Conservation (phyloP, 2,113 vertebrate species). For the Carlito syrichta region DNA sequence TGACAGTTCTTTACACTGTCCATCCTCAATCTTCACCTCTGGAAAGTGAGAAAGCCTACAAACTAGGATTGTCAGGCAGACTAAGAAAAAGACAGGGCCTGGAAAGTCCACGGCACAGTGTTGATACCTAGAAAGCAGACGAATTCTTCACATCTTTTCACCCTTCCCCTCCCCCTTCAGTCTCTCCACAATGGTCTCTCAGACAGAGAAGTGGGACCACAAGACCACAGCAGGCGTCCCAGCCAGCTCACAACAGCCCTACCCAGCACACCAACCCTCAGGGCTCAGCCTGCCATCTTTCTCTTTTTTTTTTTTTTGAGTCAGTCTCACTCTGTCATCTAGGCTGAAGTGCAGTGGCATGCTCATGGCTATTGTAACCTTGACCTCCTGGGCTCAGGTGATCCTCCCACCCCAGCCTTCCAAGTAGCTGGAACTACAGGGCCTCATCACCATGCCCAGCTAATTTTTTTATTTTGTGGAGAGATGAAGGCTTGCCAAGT, state of each 20-base stretch:
- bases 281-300: background rate
- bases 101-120: background rate
- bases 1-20: background rate
- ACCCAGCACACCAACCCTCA: background rate
- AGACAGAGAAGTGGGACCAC: background rate
- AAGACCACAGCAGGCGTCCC: background rate
- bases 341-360: too few species aligned
- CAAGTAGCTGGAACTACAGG: too few species aligned
- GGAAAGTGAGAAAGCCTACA: background rate
- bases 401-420: too few species aligned
- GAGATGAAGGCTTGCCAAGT: too few species aligned
- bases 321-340: too few species aligned
- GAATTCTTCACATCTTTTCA: background rate
- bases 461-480: too few species aligned
- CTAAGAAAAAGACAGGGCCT: background rate
- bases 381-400: too few species aligned
- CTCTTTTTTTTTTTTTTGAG: too few species aligned
- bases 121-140: background rate
- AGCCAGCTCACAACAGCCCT: background rate
- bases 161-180: fast-evolving
- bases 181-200: background rate
- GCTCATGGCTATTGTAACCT: too few species aligned
- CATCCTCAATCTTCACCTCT: background rate
- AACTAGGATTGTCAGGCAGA: background rate
- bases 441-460: too few species aligned